Evolutionary conservation across 2,113 vertebrate genomes (phyloP), one percentile per base, ranked within the genome.

Genomic region (Hassar affinis): DNA sequence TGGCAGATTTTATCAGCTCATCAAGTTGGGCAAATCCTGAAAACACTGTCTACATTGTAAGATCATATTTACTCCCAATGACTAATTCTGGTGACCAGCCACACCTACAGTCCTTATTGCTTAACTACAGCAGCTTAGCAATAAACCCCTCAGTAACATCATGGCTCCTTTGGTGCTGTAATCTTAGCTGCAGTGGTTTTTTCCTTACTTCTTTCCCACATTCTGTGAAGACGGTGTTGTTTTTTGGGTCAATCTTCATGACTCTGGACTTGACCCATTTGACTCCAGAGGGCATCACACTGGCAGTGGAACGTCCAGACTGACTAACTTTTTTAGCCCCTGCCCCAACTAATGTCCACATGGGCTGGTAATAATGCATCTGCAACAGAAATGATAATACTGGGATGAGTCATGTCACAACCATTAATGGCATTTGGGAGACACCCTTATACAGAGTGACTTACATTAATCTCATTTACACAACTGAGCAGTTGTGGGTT

Each of bases 331-430:
- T 91, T 88, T 99, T 99, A 38, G 96, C 96, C 9, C 98, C 98
- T 30, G 95, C 98, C 0, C 98, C 98, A 76, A 98, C 98, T 77
- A 99, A 90, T 0, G 98, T 99, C 98, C 98, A 99, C 74, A 99
- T 90, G 0, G 98, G 98, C 91, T 99, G 98, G 86, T 99, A 99
- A 89, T 97, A 99, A 86, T 99, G 96, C 84, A 90, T 95, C 96
- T 97, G 89, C 59, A 88, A 91, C 18, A 78, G 27, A 45, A 27
- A 22, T 6, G n/a, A 80, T 22, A 54, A 49, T 6, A 71, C 20
- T 47, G 45, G 27, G 35, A 42, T 20, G 64, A 38, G 18, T 38
- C 14, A 66, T 18, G 20, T 66, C 17, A 35, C 30, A 66, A 51
- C 45, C 7, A 47, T 10, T 47, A 6, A 33, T n/a, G n/a, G n/a